phyloP scores from a whole-genome alignment of 2,888 invertebrate species.

The Ectropis crepuscularia region DNA sequence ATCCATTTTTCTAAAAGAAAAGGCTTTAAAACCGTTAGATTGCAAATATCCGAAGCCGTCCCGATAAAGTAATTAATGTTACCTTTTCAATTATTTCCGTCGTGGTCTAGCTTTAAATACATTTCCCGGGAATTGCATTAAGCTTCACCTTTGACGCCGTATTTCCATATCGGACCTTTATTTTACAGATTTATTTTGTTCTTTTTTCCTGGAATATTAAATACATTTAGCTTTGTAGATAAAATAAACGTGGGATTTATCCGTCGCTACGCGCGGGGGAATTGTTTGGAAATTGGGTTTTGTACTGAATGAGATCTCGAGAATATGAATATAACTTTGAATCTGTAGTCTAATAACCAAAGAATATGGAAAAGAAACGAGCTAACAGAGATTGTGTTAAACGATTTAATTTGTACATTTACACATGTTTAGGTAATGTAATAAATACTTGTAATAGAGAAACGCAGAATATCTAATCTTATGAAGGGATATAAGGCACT shows the following conservation, averaged over 20 bases:
- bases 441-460: too few relatives aligned
- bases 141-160: constrained; percentile 1
- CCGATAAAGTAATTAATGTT: constrained; percentile 26
- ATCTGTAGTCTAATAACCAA: too few relatives aligned
- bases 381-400: too few relatives aligned
- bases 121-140: constrained; percentile 21
- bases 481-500: too few relatives aligned
- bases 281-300: too few relatives aligned
- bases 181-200: constrained; percentile 1
- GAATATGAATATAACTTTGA: too few relatives aligned
- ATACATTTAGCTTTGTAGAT: not conserved
- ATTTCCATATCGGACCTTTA: constrained; percentile 16
- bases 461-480: too few relatives aligned
- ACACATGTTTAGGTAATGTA: too few relatives aligned
- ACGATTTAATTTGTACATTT: too few relatives aligned
- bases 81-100: constrained; percentile 27
- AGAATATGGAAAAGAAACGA: too few relatives aligned
- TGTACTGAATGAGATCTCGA: too few relatives aligned
- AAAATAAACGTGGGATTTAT: not conserved
- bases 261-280: too few relatives aligned
- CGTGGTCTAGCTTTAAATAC: constrained; percentile 23
- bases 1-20: not conserved
- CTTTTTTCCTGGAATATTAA: not conserved
- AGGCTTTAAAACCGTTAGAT: constrained; percentile 4
- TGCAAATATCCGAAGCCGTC: constrained; percentile 14